These are phyloP conservation scores for Eupeodes luniger DNA, from an alignment of 2,888 invertebrate species.

Conservation along the genomic window DNA sequence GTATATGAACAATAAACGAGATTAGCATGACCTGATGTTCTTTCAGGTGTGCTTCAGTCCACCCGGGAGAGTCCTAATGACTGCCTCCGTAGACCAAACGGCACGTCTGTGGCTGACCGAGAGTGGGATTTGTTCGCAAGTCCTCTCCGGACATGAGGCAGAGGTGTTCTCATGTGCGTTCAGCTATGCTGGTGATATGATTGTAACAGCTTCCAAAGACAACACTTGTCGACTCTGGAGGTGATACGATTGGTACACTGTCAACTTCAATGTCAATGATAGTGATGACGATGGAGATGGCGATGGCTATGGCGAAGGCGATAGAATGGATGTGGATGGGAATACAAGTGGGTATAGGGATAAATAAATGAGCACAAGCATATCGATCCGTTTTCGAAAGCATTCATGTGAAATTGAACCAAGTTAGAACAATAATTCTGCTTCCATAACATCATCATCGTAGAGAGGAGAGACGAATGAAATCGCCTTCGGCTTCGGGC, in stretches of 20 bases:
- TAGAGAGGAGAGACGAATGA: too few relatives aligned
- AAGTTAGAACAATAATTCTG: constrained; percentile 47
- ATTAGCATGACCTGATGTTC: constrained; percentile 32
- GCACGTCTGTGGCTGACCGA: constrained; percentile 89
- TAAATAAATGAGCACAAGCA: constrained; percentile 42
- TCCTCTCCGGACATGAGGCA: constrained; percentile 90
- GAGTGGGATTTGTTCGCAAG: constrained; percentile 89
- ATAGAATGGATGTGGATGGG: not conserved
- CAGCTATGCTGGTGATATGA: constrained; percentile 91
- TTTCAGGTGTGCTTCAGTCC: constrained; percentile 91
- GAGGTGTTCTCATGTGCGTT: constrained; percentile 94
- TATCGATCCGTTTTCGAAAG: constrained; percentile 37
- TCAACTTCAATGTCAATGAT: constrained; percentile 77
- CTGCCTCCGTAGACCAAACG: constrained; percentile 91
- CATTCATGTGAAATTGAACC: constrained; percentile 60
- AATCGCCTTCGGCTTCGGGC: constrained; percentile 2
- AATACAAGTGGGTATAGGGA: not conserved
- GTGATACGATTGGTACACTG: constrained; percentile 88
- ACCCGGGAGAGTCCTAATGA: constrained; percentile 89
- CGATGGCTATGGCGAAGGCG: not conserved
- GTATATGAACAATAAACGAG: not conserved
- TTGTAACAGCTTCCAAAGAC: constrained; percentile 93
- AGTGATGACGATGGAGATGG: not conserved
- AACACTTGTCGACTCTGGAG: constrained; percentile 92
- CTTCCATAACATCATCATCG: not conserved